phyloP scores from a whole-genome alignment of 2,888 invertebrate species.

The Leucoma salicis region DNA sequence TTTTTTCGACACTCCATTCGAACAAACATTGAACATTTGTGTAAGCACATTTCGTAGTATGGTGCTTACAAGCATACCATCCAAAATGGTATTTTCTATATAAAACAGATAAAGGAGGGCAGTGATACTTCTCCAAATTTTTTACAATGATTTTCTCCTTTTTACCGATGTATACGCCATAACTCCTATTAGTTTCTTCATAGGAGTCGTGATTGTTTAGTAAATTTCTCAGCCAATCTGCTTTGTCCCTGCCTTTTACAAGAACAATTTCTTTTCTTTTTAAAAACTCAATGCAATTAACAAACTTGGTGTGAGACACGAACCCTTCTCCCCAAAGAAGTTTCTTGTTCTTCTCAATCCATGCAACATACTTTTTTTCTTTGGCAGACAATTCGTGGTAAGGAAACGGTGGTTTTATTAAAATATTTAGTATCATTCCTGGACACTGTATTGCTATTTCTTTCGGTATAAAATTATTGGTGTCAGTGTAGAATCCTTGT shows the following conservation, averaged over 20 bases:
- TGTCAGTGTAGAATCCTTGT: constrained; percentile 1
- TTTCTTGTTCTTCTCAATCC: constrained; percentile 1
- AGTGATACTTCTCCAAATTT: constrained; percentile 5
- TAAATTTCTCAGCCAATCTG: background rate
- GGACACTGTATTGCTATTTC: constrained; percentile 3
- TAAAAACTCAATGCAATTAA: constrained; percentile 1
- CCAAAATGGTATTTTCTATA: constrained; percentile 1
- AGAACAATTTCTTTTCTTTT: background rate
- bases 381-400: background rate
- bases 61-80: background rate
- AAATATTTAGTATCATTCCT: background rate
- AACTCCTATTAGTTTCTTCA: background rate
- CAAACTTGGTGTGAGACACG: background rate
- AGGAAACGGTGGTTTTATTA: constrained; percentile 7
- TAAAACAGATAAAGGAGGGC: background rate
- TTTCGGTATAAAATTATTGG: constrained; percentile 5
- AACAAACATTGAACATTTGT: constrained; percentile 1
- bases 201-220: background rate
- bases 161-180: background rate
- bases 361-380: background rate
- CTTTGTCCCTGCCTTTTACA: constrained; percentile 2
- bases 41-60: constrained; percentile 4
- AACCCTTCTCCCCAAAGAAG: constrained; percentile 7
- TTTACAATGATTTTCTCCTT: background rate
- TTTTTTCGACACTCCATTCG: constrained; percentile 1